Base-by-base conservation (phyloP, 2,113 vertebrate species). In the Pycnonotus jocosus region DNA sequence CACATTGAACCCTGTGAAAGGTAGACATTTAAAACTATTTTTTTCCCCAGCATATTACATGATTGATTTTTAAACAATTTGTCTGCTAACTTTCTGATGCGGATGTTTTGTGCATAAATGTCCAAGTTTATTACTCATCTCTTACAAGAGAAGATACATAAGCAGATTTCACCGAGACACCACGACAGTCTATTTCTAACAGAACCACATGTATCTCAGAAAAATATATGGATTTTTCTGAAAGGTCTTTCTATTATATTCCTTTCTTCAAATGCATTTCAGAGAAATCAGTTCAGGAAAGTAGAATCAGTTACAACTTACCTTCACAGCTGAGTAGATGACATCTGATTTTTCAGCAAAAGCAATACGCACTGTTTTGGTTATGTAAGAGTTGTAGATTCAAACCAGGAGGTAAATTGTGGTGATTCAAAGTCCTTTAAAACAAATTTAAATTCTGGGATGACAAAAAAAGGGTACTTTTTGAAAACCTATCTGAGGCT, bases 291-390 rank as follows among this genome's bases (percentile, higher is more conserved):
- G 73, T 71, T 85, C 11, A 84, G 35, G 37, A 92, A 92, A 93
- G 68, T 20, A 77, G n/a, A 81, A 91, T 71, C 74, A 91, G 69
- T 38, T 38, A 33, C 44, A 80, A 33, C 98, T 98, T 98, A 98
- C 98, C 98, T 97, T 97, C 97, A 82, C 15, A 15, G 90, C 18
- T 16, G 24, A 95, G 81, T 45, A 35, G 91, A 73, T 42, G 84
- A 42, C 50, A 74, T 86, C 76, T 72, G 78, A 69, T 66, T 86
- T 94, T 90, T 73, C 93, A 78, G 94, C 44, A 33, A 60, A 86
- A 93, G 44, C 47, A 82, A 28, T 7, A 33, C 24, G 30, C 53
- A 95, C 82, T 40, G 71, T 82, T 74, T 77, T 38, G 68, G 72
- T 35, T 64, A 64, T 37, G 53, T 93, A 83, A 77, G 70, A 81